Evolutionary conservation across 2,113 vertebrate species (phyloP).

Genomic region (Odontophorus gujanensis): DNA sequence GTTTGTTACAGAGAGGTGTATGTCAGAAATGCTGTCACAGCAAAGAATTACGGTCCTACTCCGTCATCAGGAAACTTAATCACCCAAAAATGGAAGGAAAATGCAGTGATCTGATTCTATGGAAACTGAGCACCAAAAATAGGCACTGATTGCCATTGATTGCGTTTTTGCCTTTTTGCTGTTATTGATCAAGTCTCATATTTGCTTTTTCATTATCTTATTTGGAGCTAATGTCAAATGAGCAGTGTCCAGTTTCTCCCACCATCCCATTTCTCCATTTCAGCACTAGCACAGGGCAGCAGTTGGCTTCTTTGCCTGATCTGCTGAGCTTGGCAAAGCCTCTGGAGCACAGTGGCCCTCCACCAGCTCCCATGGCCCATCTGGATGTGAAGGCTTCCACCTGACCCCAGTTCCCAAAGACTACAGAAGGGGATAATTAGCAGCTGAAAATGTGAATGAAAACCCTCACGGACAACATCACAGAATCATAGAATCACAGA

Average conservation of each 20-base stretch:
- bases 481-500: not conserved
- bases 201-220: not conserved
- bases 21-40: not conserved
- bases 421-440: too few species aligned
- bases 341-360: not conserved
- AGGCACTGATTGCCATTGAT: not conserved
- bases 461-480: not conserved
- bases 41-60: not conserved
- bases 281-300: not conserved
- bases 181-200: constrained; percentile 45
- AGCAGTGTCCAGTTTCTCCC: constrained; percentile 7
- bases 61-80: not conserved
- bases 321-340: not conserved
- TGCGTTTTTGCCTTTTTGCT: not conserved
- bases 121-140: not conserved
- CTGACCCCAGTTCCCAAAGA: not conserved
- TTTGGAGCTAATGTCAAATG: not conserved
- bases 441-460: not conserved
- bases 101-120: accelerated
- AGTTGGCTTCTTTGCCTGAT: not conserved
- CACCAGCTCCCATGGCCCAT: not conserved
- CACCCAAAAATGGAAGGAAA: not conserved
- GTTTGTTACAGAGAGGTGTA: not conserved
- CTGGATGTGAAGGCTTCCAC: not conserved
- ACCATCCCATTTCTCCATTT: not conserved